Conservation (phyloP, 2,113 vertebrate genomes). For the Romanogobio albipinnatus region DNA sequence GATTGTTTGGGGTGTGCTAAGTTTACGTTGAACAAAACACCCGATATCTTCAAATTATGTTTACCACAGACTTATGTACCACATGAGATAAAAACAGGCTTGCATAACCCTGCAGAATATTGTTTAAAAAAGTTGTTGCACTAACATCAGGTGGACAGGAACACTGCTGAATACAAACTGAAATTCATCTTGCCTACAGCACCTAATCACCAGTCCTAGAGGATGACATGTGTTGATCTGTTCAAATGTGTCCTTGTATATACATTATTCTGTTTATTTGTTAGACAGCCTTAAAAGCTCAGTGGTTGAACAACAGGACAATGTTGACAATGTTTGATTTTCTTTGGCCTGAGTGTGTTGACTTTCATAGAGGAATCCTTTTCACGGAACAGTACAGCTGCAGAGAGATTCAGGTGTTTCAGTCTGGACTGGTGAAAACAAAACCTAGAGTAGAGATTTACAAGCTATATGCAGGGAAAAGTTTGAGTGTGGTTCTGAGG, state of each 20-base stretch:
- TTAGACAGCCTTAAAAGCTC: slow-evolving; percentile 31
- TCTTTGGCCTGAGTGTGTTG: neutral
- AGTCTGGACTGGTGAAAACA: neutral
- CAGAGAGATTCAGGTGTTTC: neutral
- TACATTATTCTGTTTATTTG: slow-evolving; percentile 9
- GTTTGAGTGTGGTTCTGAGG: slow-evolving; percentile 11
- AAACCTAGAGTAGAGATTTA: neutral
- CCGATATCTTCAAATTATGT: no score
- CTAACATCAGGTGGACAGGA: neutral
- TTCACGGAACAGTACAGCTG: slow-evolving; percentile 1
- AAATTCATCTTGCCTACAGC: neutral
- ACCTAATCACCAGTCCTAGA: neutral
- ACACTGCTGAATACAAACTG: neutral
- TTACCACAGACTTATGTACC: no score
- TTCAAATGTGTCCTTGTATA: slow-evolving; percentile 1
- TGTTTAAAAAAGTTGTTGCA: neutral
- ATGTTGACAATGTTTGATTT: slow-evolving; percentile 26
- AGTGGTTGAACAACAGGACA: slow-evolving; percentile 28
- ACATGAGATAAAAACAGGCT: neutral
- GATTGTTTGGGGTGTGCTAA: no score
- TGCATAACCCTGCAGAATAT: neutral
- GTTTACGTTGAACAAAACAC: no score
- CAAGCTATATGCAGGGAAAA: neutral
- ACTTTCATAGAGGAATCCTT: slow-evolving; percentile 4
- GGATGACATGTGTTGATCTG: neutral